Conservation (phyloP, 2,888 invertebrate species). For the Cerastis leucographa region DNA sequence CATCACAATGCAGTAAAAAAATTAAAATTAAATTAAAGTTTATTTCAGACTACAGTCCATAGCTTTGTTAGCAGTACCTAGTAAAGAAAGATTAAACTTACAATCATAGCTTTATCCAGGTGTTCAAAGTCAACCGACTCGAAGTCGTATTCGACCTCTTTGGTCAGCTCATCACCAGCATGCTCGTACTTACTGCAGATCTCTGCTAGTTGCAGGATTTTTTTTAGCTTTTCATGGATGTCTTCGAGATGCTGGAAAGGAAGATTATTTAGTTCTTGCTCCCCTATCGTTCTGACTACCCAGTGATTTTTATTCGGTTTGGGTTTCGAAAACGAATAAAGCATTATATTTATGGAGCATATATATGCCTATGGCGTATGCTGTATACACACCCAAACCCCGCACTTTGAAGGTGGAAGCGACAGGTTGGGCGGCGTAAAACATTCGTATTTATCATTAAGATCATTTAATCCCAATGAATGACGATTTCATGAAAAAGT, state of each 20-base stretch:
- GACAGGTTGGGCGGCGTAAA: no score
- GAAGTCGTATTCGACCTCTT: slow-evolving; percentile 68
- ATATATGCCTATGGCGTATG: not conserved
- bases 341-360: not conserved
- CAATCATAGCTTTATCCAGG: slow-evolving; percentile 83
- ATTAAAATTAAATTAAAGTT: no score
- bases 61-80: no score
- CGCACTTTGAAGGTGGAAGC: not conserved
- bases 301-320: not conserved
- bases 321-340: not conserved
- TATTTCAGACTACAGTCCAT: no score
- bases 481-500: no score
- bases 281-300: not conserved
- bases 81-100: slow-evolving; percentile 67
- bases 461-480: no score
- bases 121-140: slow-evolving; percentile 79
- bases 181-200: slow-evolving; percentile 93
- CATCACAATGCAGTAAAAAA: not conserved
- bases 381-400: not conserved
- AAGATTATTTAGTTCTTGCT: not conserved
- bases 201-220: slow-evolving; percentile 91
- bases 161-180: slow-evolving; percentile 87
- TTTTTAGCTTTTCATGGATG: slow-evolving; percentile 90
- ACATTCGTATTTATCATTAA: no score
- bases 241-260: slow-evolving; percentile 86